Conservation (phyloP, 2,113 vertebrate species). For the Ginglymostoma cirratum region DNA sequence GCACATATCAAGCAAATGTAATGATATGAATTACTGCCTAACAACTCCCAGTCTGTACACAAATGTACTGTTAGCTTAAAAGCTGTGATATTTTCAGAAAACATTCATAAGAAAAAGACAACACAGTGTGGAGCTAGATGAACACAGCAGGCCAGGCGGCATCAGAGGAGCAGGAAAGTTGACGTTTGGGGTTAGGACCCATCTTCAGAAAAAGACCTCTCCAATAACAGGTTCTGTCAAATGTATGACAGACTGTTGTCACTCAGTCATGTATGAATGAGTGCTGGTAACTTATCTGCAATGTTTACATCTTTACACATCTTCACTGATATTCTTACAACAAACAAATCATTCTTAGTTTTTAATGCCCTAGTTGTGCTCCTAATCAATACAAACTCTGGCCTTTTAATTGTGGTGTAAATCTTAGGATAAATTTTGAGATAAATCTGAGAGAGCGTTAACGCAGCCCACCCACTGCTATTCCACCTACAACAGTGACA, state of each 20-base stretch:
- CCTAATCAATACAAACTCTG: background rate
- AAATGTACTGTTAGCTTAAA: background rate
- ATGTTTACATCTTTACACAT: background rate
- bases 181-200: no score
- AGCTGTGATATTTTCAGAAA: background rate
- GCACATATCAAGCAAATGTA: background rate
- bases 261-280: background rate
- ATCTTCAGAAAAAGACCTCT: no score
- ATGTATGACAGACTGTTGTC: background rate
- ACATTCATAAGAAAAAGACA: background rate
- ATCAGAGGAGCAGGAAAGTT: no score
- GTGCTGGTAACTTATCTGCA: background rate
- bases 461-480: no score
- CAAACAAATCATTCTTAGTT: background rate
- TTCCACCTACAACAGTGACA: background rate
- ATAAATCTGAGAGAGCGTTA: background rate
- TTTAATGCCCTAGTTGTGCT: background rate
- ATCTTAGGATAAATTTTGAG: no score
- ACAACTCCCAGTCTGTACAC: background rate
- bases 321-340: background rate
- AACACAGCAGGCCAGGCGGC: no score
- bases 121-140: no score
- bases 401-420: background rate
- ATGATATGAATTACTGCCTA: background rate
- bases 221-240: background rate